phyloP scores from a whole-genome alignment of 2,797 vertebrate genomes.

The Otolemur crassicaudatus region DNA sequence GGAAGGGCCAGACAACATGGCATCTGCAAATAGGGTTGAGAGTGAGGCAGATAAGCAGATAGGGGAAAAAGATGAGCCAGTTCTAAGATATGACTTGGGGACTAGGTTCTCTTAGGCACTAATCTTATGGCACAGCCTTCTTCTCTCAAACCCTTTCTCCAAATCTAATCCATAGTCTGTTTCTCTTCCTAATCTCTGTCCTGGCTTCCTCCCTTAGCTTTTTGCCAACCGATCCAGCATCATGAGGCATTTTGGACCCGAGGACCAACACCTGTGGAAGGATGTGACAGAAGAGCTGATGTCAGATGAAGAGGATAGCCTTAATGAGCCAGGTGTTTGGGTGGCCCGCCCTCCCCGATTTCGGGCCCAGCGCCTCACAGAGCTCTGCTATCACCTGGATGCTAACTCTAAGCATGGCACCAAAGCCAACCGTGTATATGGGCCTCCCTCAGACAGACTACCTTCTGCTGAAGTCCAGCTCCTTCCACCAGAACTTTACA shows the following conservation, averaged over 20 bases:
- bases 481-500: constrained; percentile 84
- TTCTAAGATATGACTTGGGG: not conserved
- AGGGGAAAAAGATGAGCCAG: not conserved
- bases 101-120: not conserved
- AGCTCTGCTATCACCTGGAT: constrained; percentile 87
- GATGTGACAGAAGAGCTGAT: constrained; percentile 87
- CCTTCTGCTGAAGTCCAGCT: constrained; percentile 85
- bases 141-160: not conserved
- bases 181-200: constrained; percentile 32
- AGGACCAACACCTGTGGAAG: constrained; percentile 86
- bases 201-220: constrained; percentile 78
- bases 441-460: constrained; percentile 85
- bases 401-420: constrained; percentile 87
- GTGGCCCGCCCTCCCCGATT: constrained; percentile 87
- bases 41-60: not conserved
- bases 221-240: constrained; percentile 87
- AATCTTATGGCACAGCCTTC: not conserved
- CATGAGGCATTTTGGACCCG: constrained; percentile 83
- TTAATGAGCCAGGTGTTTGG: constrained; percentile 87
- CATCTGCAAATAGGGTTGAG: not conserved
- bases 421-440: constrained; percentile 86
- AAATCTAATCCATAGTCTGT: not conserved
- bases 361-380: constrained; percentile 84
- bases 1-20: not conserved
- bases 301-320: constrained; percentile 88